phyloP scores from a whole-genome alignment of 1,140 invertebrate genomes.

The Dolichoris vasculosae region DNA sequence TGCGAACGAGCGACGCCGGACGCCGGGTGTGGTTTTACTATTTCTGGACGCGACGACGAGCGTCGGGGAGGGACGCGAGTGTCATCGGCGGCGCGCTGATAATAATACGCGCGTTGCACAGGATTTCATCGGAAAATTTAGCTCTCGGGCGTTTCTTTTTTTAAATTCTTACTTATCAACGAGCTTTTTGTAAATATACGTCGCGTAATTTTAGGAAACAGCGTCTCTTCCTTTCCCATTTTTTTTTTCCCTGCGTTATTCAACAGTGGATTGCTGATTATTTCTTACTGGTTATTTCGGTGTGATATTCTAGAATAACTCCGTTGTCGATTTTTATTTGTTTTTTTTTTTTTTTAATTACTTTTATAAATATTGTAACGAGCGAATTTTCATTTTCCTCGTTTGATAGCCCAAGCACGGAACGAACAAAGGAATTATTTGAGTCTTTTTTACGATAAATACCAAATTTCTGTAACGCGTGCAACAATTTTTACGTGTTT shows the following conservation, averaged over 20 bases:
- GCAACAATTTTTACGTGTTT: not conserved
- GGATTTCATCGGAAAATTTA: not conserved
- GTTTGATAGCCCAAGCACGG: too few species aligned
- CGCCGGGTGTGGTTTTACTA: conserved; percentile 49
- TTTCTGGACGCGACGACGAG: conserved; percentile 41
- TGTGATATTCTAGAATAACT: too few species aligned
- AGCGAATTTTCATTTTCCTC: too few species aligned
- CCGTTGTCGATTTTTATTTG: too few species aligned
- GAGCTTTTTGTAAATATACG: too few species aligned
- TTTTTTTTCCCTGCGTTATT: not conserved
- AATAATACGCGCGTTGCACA: not conserved
- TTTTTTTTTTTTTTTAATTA: too few species aligned
- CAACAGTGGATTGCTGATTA: too few species aligned
- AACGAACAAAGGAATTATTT: not conserved
- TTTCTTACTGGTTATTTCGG: too few species aligned
- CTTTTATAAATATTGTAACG: too few species aligned
- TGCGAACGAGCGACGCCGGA: not conserved
- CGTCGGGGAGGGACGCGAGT: not conserved
- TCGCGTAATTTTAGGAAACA: too few species aligned
- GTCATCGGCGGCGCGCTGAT: conserved; percentile 5
- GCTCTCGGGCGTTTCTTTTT: not conserved
- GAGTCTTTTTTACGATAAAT: too few species aligned
- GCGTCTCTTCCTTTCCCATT: not conserved
- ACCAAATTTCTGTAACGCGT: not conserved
- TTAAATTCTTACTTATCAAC: too few species aligned